Percentiles rank a stretch among this genome's conserved stretches.
Evolutionary conservation across 37 sponge, comb jelly and placozoan genomes (phyloP).

Genomic region (Halisarca cf. caerulea): DNA sequence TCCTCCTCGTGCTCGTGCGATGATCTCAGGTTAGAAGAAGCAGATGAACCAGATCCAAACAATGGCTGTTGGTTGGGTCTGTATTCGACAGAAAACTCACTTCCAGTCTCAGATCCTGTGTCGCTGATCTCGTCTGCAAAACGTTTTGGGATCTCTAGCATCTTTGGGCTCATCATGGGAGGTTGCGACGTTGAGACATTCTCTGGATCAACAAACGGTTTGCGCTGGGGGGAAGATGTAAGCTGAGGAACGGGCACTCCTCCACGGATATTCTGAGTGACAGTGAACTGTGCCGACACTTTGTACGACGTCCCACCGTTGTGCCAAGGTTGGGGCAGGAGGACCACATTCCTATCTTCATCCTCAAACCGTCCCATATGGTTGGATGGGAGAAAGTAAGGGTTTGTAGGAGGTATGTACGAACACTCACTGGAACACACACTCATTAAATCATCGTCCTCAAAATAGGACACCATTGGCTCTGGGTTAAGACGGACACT

Average conservation of each 20-base stretch:
- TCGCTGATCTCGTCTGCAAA: conserved; percentile 27
- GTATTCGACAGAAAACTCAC: conserved; percentile 6
- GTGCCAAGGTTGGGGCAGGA: neutral
- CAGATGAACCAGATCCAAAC: no score
- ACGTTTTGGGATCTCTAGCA: neutral
- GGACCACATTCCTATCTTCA: conserved; percentile 8
- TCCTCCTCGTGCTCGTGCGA: no score
- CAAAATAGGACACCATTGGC: neutral
- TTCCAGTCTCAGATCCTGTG: neutral
- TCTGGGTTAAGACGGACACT: conserved; percentile 56
- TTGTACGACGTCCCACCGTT: neutral
- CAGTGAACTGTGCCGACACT: neutral
- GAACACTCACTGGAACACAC: conserved; percentile 25
- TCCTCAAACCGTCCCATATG: conserved; percentile 16
- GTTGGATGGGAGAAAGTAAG: conserved; percentile 15
- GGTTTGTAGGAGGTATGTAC: conserved; percentile 40
- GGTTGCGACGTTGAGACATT: neutral
- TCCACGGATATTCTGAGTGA: neutral
- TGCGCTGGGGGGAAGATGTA: neutral
- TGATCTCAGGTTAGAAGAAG: neutral
- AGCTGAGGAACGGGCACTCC: neutral
- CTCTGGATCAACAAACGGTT: neutral
- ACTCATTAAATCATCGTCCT: conserved; percentile 16
- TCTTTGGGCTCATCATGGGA: neutral
- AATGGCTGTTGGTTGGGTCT: neutral